phyloP scores from a whole-genome alignment of 2,888 invertebrate species.

The Lepeophtheirus nordmannii region DNA sequence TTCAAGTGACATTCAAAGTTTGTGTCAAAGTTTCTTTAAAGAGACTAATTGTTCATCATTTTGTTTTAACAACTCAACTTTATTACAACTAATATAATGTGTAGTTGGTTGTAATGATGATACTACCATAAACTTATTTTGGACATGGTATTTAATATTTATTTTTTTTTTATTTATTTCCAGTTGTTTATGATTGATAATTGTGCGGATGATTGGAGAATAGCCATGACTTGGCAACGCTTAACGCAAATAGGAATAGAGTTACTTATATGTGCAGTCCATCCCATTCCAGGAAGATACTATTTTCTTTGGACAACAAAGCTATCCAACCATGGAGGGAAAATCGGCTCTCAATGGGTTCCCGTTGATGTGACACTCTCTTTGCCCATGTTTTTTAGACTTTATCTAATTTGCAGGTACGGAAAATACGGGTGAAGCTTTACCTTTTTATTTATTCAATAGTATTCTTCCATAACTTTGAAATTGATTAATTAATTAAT shows the following conservation, averaged over 20 bases:
- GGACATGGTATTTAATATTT: too few relatives aligned
- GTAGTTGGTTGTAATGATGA: too few relatives aligned
- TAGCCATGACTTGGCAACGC: slow-evolving; percentile 97
- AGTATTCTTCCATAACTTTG: too few relatives aligned
- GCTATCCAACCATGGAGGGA: slow-evolving; percentile 66
- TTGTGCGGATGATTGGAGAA: slow-evolving; percentile 99
- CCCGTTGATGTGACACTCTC: slow-evolving; percentile 93
- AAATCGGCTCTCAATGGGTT: slow-evolving; percentile 44
- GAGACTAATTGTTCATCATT: too few relatives aligned
- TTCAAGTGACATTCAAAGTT: too few relatives aligned
- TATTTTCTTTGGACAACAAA: slow-evolving; percentile 92
- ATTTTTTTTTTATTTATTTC: slow-evolving; percentile 2
- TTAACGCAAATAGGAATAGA: slow-evolving; percentile 81
- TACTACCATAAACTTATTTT: too few relatives aligned
- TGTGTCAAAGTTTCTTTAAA: too few relatives aligned
- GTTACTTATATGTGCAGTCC: slow-evolving; percentile 86
- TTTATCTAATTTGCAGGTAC: slow-evolving; percentile 83
- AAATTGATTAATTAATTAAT: too few relatives aligned
- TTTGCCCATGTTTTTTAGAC: slow-evolving; percentile 96
- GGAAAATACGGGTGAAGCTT: background rate
- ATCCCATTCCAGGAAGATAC: slow-evolving; percentile 93
- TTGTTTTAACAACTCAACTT: too few relatives aligned
- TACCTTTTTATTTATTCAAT: too few relatives aligned
- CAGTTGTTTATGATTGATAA: slow-evolving; percentile 99
- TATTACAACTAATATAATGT: too few relatives aligned